Base-by-base conservation (phyloP, 1,140 invertebrate species). In the Cotesia vestalis region DNA sequence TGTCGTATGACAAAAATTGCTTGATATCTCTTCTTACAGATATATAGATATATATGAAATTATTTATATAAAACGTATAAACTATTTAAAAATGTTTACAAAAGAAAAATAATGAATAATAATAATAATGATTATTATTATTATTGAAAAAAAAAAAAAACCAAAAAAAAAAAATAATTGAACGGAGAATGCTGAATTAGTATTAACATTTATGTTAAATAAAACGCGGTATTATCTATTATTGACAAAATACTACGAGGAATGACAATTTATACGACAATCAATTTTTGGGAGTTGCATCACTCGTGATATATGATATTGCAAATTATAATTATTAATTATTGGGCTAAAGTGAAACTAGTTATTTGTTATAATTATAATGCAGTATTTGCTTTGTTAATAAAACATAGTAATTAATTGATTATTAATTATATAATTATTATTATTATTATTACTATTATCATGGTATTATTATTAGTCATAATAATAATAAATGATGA, bases 301-400 rank as follows among this genome's bases (percentile, higher is more conserved):
- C 72, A 73, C 66, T 62, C 59, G 52, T 51, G 62, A 62, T 73
- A 55, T 51, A 53, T 51, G 62, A 52, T 73, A 55, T 73, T 70
- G 61, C 72, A 60, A 59, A 57, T 35, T 60, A 62, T n/a, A 27
- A 35, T 35, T 55, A 38, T 62, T 57, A 20, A 38, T 35, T 55
- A 73, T 64, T 63, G 40, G 40, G 40, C 40, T 46, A 52, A 70
- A 36, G 38, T 52, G 62, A 74, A 17, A 71, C 34, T 12, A 36
- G 69, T 60, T 71, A 57, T 71, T 74, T 74, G 73, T 74, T 74
- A 74, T 73, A 27, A 27, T 27, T 74, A 74, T 69, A 55, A 55
- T 20, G 73, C 70, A 74, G 66, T 74, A 71, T 71, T 74, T 74
- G 59, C 73, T 74, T 74, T 71, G 73, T 74, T 74, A 8, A 46